Evolutionary conservation across 92 coral and sea anemone genomes (phyloP).

Genomic region (Zoanthus solanderi): DNA sequence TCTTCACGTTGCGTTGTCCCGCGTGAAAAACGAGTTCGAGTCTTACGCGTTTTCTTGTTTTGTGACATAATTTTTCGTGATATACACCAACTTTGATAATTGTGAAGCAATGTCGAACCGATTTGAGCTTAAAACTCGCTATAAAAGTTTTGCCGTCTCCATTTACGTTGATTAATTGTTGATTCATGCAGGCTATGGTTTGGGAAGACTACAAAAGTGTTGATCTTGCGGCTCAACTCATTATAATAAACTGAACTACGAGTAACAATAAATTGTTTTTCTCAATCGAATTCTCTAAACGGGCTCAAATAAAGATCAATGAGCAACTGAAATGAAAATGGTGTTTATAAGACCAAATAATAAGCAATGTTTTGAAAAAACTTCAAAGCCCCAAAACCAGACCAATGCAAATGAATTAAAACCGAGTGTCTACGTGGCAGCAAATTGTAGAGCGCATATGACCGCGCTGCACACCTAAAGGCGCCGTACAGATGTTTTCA

Average conservation of each 20-base stretch:
- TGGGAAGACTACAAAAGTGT: neutral
- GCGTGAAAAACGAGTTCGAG: slow-evolving; percentile 85
- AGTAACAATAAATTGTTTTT: neutral
- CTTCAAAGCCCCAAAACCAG: neutral
- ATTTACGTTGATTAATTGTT: neutral
- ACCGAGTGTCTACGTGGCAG: slow-evolving; percentile 30
- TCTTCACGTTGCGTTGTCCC: slow-evolving; percentile 68
- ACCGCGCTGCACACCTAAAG: neutral
- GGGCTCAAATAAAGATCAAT: neutral
- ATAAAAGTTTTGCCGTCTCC: neutral
- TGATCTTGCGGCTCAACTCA: neutral
- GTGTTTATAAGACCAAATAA: neutral
- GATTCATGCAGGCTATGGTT: neutral
- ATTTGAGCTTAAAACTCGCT: neutral
- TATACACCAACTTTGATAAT: slow-evolving; percentile 1
- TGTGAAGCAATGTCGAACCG: neutral
- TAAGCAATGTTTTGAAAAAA: slow-evolving; percentile 11
- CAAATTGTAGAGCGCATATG: neutral
- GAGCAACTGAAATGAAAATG: slow-evolving; percentile 21
- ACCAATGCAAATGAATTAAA: neutral
- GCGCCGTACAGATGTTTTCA: neutral
- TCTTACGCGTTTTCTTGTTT: slow-evolving; percentile 68
- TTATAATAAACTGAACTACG: neutral
- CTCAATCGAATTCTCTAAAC: neutral
- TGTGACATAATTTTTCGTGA: slow-evolving; percentile 33